Base-by-base conservation (phyloP, 2,113 vertebrate genomes). In the Aptenodytes patagonicus region DNA sequence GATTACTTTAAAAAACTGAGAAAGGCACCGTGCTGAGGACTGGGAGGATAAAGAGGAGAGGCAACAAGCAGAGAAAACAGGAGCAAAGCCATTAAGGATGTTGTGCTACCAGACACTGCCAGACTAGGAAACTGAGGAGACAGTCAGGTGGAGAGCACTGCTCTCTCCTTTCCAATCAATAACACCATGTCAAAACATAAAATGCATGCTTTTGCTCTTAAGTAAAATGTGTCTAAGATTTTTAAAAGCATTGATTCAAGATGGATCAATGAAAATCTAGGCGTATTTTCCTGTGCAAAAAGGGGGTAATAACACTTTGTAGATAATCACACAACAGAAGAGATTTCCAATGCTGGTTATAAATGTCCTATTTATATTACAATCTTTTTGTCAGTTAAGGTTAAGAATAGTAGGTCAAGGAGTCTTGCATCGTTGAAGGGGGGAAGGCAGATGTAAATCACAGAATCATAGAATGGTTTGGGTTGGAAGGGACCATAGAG, bases 191-290 rank as follows among this genome's bases (percentile, higher is more conserved):
- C 99, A 99, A 99, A 99, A 99, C 99, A 99, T 98, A 99, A 99
- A 99, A 99, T 99, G 99, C 99, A 99, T 99, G 99, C 98, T 99
- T 99, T 98, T 99, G 98, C 99, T 99, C 99, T 99, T 99, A 99
- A 99, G 98, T 98, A 99, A 99, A 99, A 99, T 99, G 99, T 98
- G 99, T 98, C 98, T 98, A 98, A 99, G 99, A 99, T 99, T 99
- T 99, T 99, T 99, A 99, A 99, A 99, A 99, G 99, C 99, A 99
- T 99, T 98, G 99, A 99, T 99, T 99, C 97, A 55, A 97, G 97
- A 98, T 97, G 95, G 98, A 99, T 99, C 99, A 98, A 99, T 99
- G 98, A 97, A 99, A 99, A 99, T 99, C 98, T 98, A 98, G 98
- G 98, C 94, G 93, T 97, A 98, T 98, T 98, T 98, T 98, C 98